Evolutionary conservation across 2,113 vertebrate species (phyloP).

Genomic region (western clawed frog (Xenopus tropicalis)): UCB_Xtro_10.0 CM004446.2:12536001-12536500

Average conservation of each 20-base stretch:
- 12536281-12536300: neutral
- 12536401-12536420: constrained; percentile 46
- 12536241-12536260: constrained; percentile 19
- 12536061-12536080: too few relatives aligned
- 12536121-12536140: too few relatives aligned
- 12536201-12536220: neutral
- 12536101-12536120: too few relatives aligned
- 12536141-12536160: constrained; percentile 44
- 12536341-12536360: constrained; percentile 8
- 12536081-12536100: too few relatives aligned
- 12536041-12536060: too few relatives aligned
- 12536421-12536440: too few relatives aligned
- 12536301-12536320: constrained; percentile 45
- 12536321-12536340: constrained; percentile 56
- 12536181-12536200: neutral
- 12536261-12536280: neutral
- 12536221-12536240: neutral
- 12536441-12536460: too few relatives aligned
- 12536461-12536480: too few relatives aligned
- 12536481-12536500: too few relatives aligned
- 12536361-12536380: constrained; percentile 30
- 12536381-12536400: constrained; percentile 47
- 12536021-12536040: too few relatives aligned
- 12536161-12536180: neutral
- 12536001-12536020: too few relatives aligned